phyloP scores from a whole-genome alignment of 2,888 invertebrate species.

The Gymnoscelis rufifasciata region DNA sequence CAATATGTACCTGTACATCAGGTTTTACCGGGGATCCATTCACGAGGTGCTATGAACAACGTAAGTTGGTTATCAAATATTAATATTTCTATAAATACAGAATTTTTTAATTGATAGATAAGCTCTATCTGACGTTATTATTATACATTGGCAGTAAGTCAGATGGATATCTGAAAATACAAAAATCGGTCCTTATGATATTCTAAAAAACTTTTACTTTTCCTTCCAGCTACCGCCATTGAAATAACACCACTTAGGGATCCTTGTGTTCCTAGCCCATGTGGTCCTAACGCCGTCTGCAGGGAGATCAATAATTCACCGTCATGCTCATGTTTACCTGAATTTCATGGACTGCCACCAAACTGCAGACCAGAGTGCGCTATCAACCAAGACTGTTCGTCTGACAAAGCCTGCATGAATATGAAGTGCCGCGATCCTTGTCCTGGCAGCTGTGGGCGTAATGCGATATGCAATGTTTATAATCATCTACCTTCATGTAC shows the following conservation, averaged over 20 bases:
- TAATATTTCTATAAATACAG: background rate
- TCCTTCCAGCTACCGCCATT: conserved; percentile 46
- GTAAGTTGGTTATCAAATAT: conserved; percentile 44
- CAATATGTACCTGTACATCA: conserved; percentile 84
- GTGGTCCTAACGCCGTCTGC: conserved; percentile 83
- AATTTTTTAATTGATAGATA: no score
- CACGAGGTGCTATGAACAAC: conserved; percentile 79
- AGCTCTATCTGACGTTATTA: no score
- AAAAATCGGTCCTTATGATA: no score
- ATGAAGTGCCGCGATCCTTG: conserved; percentile 86
- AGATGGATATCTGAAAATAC: no score
- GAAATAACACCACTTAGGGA: conserved; percentile 57
- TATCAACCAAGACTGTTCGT: conserved; percentile 85
- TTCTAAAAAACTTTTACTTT: conserved; percentile 2
- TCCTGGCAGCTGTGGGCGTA: conserved; percentile 83
- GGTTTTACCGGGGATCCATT: conserved; percentile 84
- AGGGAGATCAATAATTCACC: conserved; percentile 79
- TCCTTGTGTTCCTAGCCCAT: conserved; percentile 85
- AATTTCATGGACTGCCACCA: conserved; percentile 84
- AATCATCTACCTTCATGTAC: conserved; percentile 85
- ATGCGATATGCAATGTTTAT: conserved; percentile 81
- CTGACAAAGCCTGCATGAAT: conserved; percentile 85
- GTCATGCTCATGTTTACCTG: conserved; percentile 82
- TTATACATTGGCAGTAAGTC: no score
- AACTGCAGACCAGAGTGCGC: conserved; percentile 86